Conservation (phyloP, 1,140 invertebrate genomes). For the Drosophila chauvacae region DNA sequence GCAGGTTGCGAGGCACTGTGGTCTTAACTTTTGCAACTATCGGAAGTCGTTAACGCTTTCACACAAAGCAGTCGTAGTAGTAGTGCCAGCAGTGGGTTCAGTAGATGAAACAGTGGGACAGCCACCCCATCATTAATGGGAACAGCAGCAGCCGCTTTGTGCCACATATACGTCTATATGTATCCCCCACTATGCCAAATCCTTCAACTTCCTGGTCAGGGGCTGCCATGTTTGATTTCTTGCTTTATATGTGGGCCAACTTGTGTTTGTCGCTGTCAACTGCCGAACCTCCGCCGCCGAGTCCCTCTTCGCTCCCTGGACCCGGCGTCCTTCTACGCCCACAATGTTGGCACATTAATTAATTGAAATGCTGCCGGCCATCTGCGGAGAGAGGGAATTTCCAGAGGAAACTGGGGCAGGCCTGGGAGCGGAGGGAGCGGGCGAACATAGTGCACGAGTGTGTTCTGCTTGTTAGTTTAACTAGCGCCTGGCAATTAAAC, state of each 20-base stretch:
- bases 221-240: constrained; percentile 80
- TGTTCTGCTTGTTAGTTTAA: constrained; percentile 81
- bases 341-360: constrained; percentile 82
- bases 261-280: constrained; percentile 72
- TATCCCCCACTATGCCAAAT: constrained; percentile 26
- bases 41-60: constrained; percentile 79
- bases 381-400: constrained; percentile 11
- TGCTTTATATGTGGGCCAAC: constrained; percentile 79
- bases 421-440: not conserved
- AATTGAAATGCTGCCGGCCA: constrained; percentile 77
- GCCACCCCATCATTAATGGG: constrained; percentile 58
- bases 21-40: constrained; percentile 72
- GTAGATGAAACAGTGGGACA: constrained; percentile 11
- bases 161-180: not conserved
- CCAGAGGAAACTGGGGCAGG: not conserved
- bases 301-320: not conserved
- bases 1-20: constrained; percentile 1
- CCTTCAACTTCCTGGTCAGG: constrained; percentile 46
- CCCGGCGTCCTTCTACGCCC: constrained; percentile 36
- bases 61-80: constrained; percentile 41
- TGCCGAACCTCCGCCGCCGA: constrained; percentile 14
- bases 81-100: constrained; percentile 10
- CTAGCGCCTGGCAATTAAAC: constrained; percentile 79
- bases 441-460: constrained; percentile 46
- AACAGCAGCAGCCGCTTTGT: constrained; percentile 37